phyloP scores from a whole-genome alignment of 1,140 invertebrate genomes.

The Druon quercuslanigerum region DNA sequence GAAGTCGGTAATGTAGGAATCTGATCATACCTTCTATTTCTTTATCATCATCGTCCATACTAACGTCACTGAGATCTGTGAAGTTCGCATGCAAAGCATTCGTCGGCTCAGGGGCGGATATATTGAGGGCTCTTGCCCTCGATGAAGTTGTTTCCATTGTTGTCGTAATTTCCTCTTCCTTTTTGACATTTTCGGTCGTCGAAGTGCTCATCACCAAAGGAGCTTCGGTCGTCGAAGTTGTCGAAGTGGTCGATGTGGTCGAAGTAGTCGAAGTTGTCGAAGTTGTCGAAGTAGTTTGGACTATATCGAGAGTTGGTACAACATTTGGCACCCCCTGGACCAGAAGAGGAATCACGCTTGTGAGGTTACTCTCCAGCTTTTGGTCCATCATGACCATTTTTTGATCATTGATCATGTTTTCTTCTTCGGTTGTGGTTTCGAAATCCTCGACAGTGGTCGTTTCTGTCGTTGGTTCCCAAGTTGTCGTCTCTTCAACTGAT shows the following conservation, averaged over 20 bases:
- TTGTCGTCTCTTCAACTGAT: constrained; percentile 13
- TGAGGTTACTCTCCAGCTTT: constrained; percentile 4
- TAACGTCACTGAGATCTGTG: constrained; percentile 81
- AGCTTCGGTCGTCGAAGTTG: background rate
- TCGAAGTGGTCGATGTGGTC: too few relatives aligned
- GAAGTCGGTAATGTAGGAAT: too few relatives aligned
- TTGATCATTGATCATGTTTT: constrained; percentile 34
- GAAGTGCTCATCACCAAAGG: constrained; percentile 12
- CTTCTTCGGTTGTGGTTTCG: constrained; percentile 34
- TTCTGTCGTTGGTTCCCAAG: constrained; percentile 40
- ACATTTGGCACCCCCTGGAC: constrained; percentile 9
- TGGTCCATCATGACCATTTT: background rate
- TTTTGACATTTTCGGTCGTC: constrained; percentile 2
- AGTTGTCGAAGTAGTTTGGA: background rate
- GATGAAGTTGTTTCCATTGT: constrained; percentile 43
- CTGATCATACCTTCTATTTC: constrained; percentile 67
- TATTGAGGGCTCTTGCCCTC: constrained; percentile 66
- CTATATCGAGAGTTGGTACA: background rate
- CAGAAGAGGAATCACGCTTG: background rate
- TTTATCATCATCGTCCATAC: constrained; percentile 80
- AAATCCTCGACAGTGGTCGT: constrained; percentile 30
- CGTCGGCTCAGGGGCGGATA: constrained; percentile 66
- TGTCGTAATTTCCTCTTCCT: constrained; percentile 32
- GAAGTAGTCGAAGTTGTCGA: background rate
- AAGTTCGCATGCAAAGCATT: constrained; percentile 70